These are phyloP conservation scores for Mamestra configurata DNA, from an alignment of 1,140 invertebrate species.

Conservation along the genomic window DNA sequence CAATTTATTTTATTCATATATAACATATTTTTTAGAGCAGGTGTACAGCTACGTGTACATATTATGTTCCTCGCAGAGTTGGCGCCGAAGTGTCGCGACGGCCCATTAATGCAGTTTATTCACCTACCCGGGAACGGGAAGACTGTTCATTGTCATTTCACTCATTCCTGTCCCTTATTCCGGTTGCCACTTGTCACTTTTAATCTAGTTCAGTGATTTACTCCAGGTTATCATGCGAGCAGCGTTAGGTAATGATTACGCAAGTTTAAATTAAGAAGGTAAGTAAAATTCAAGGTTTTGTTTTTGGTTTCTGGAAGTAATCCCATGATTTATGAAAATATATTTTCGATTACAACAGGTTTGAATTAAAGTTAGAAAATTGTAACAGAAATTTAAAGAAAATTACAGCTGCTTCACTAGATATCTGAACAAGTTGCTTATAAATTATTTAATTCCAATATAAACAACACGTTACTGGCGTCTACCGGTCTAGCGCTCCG, in stretches of 20 bases:
- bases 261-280: background rate
- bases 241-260: background rate
- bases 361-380: no score
- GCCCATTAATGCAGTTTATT: constrained; percentile 78
- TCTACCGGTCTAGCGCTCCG: background rate
- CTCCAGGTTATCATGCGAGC: background rate
- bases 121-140: constrained; percentile 65
- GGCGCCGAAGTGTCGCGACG: constrained; percentile 73
- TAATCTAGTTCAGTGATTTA: constrained; percentile 42
- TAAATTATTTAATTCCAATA: background rate
- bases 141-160: constrained; percentile 57
- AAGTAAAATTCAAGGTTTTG: no score
- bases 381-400: no score
- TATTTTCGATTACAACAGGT: no score
- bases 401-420: no score
- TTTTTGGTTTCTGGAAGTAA: no score
- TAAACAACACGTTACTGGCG: background rate
- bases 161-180: constrained; percentile 26
- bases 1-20: background rate
- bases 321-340: no score
- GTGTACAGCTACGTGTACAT: constrained; percentile 9
- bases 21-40: background rate
- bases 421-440: background rate
- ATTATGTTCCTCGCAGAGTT: constrained; percentile 49
- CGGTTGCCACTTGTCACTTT: constrained; percentile 26